Evolutionary conservation across 2,113 vertebrate genomes (phyloP), one percentile per base, ranked within the genome.

Genomic region (Thunnus maccoyii): DNA sequence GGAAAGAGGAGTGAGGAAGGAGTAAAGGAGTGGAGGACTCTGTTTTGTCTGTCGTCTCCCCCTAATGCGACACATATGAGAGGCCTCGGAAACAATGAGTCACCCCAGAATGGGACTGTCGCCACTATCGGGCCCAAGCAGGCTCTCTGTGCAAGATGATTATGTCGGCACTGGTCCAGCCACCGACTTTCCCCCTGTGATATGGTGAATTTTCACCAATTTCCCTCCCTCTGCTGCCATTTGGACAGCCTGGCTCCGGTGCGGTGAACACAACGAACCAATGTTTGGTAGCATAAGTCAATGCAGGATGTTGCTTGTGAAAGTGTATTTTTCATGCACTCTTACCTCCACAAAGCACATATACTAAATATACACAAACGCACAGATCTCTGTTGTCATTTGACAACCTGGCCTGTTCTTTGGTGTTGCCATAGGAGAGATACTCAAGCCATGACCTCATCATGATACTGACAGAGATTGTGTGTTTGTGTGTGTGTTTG

Each of bases 71-170:
- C 84, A 69, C 89, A 92, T 85, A 83, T 89, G 88, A 89, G 82
- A 78, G 78, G 78, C 78, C 65, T 84, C 48, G 91, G 91, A 93
- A 92, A 93, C 89, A 92, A 82, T 94, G 91, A 93, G 81, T 93
- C 91, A 92, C 78, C 54, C 63, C 64, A 36, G 74, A 88, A 70
- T 30, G 57, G 81, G 79, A 82, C 78, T 54, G 86, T 89, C 86
- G 72, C 90, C 88, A 60, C 90, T 83, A 75, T 88, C 81, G 4
- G 84, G 83, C 78, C 56, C 50, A 3, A 64, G 63, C 57, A 76
- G 78, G 27, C 78, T 85, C 78, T n/a, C 54, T 76, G 80, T 14
- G 57, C 63, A 41, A 54, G 75, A 62, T 18, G 77, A 88, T 83
- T 87, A 50, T 86, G 66, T 58, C 22, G 61, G 73, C 25, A 17